These are phyloP conservation scores for Chitala chitala DNA, from an alignment of 2,113 vertebrate species.

Conservation along the genomic window DNA sequence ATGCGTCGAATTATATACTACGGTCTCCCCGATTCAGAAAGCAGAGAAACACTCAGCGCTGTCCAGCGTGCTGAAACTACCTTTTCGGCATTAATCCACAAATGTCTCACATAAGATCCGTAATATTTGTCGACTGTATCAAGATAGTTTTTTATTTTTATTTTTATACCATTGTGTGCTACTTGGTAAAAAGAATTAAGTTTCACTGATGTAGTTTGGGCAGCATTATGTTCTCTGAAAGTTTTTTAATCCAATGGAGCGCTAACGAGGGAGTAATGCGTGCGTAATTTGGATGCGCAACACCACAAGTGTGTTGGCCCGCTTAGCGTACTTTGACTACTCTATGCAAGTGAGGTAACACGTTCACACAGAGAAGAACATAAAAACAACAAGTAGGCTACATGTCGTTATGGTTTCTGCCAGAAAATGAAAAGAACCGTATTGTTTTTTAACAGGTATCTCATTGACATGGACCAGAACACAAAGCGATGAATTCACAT, in stretches of 20 bases:
- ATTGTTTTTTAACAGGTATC: constrained; percentile 39
- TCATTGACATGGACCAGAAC: constrained; percentile 22
- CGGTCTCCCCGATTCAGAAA: too few relatives aligned
- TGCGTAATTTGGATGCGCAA: neutral
- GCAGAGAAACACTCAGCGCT: constrained; percentile 32
- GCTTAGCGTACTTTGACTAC: too few relatives aligned
- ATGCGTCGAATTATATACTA: too few relatives aligned
- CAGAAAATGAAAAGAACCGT: constrained; percentile 9
- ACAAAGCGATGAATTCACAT: constrained; percentile 27
- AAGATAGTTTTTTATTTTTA: neutral
- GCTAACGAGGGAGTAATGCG: neutral
- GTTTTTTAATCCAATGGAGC: neutral
- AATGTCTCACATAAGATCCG: neutral
- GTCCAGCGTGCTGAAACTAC: constrained; percentile 55
- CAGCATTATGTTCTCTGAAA: neutral
- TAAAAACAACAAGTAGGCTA: neutral
- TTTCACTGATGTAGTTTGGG: neutral
- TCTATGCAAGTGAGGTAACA: too few relatives aligned
- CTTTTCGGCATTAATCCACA: neutral
- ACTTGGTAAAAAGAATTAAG: neutral
- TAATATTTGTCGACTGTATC: neutral
- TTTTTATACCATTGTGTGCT: neutral
- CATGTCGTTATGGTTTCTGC: neutral
- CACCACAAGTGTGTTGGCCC: constrained; percentile 3
- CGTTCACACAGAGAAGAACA: too few relatives aligned